Conservation (phyloP, 2,113 vertebrate genomes). For the Lipotes vexillifer region DNA sequence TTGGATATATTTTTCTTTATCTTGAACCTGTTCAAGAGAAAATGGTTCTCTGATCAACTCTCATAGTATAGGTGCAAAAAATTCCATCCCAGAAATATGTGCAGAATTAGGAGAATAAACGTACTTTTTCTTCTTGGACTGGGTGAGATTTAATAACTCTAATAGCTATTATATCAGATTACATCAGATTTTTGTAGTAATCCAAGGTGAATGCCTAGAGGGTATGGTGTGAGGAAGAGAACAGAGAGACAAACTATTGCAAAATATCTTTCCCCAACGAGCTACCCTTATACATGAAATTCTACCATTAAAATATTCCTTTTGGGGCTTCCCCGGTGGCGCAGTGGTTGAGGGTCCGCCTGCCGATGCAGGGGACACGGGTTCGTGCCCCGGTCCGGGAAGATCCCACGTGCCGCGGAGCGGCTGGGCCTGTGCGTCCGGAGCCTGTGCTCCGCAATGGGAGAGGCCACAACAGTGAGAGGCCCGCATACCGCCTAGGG, state of each 20-base stretch:
- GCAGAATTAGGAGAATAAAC: not conserved
- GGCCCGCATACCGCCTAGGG: too few relatives aligned
- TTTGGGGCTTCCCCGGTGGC: too few relatives aligned
- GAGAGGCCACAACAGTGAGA: too few relatives aligned
- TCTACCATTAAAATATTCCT: not conserved
- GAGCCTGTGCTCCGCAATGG: too few relatives aligned
- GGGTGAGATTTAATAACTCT: not conserved
- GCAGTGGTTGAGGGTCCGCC: too few relatives aligned
- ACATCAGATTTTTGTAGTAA: not conserved
- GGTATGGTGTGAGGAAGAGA: not conserved
- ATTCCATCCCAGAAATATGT: not conserved
- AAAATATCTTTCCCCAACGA: not conserved
- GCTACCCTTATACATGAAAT: not conserved
- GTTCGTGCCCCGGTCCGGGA: too few relatives aligned
- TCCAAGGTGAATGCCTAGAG: not conserved
- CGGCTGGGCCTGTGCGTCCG: too few relatives aligned
- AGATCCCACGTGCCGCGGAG: too few relatives aligned
- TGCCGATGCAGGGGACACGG: too few relatives aligned
- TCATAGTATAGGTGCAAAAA: not conserved
- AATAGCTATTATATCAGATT: not conserved
- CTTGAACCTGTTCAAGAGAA: not conserved
- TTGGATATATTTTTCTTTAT: not conserved
- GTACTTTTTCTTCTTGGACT: not conserved
- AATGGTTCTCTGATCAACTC: not conserved
- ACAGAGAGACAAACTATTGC: not conserved